Conservation (phyloP, 2,888 invertebrate genomes). For the Monoplex corrugatus region DNA sequence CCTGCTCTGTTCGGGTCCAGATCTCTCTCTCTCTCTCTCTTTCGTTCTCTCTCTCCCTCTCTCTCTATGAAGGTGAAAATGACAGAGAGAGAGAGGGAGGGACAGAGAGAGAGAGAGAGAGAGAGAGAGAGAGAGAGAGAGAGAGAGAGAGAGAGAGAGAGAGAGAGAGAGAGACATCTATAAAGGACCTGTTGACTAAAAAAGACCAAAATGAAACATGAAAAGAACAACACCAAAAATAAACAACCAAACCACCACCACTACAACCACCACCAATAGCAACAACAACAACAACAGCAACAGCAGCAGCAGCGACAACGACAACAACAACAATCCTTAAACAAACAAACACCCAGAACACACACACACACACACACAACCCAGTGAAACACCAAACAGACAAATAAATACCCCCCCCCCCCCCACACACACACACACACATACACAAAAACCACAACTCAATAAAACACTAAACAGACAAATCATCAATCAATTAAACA, state of each 20-base stretch:
- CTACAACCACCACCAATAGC: too few species aligned
- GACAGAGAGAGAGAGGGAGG: background rate
- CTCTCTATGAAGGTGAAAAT: background rate
- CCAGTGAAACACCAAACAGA: background rate
- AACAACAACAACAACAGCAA: too few species aligned
- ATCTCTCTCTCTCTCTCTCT: too few species aligned
- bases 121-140: conserved; percentile 22
- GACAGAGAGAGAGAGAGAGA: conserved; percentile 17
- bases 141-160: conserved; percentile 8
- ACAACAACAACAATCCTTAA: too few species aligned
- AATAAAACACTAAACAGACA: background rate
- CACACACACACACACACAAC: background rate
- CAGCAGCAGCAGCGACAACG: too few species aligned
- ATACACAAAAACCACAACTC: background rate
- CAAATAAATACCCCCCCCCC: background rate
- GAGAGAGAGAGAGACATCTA: background rate
- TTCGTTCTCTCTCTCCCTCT: too few species aligned
- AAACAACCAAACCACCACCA: too few species aligned
- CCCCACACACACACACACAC: conserved; percentile 19
- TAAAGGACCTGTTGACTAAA: background rate
- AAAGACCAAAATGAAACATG: too few species aligned
- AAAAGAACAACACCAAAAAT: too few species aligned
- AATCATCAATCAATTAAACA: too few species aligned
- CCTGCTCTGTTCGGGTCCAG: too few species aligned
- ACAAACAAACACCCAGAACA: too few species aligned